Base-by-base conservation (phyloP, 2,888 invertebrate species). In the Aproaerema taeniolella region DNA sequence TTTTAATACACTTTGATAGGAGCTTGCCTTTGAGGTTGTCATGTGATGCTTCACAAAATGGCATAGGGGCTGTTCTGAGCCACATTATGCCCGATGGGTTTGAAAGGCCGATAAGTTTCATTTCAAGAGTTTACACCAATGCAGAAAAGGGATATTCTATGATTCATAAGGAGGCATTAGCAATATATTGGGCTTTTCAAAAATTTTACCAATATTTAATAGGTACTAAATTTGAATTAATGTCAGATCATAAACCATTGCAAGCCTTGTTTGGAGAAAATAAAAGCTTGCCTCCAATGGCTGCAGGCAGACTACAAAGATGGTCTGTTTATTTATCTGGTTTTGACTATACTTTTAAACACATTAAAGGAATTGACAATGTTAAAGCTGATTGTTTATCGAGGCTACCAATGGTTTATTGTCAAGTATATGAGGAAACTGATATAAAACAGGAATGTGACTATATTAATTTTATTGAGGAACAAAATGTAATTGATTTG, bases 161-260 rank as follows among this genome's bases (percentile, higher is more conserved):
- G 2, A 53, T 68, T 9, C 58, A 68, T 38, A 48, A 50, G 24
- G 67, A 69, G 45, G 61, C 61, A 0, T 47, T 68, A 30, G 59
- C 64, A 3, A 67, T 69, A 42, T 60, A 53, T 43, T 69, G 57
- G 55, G 59, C 53, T 1, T 50, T 62, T 3, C 52, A 49, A 17
- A 60, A 56, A 29, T 69, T 66, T 46, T 55, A 64, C 45, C 62
- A 68, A 39, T 72, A 67, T 57, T 48, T 71, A 35, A 41, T 51
- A 26, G 67, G 65, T 3, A 50, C 50, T 4, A 39, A 50, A 17
- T 70, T 70, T 50, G 50, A 43, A 2, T 37, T 68, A 2, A 36
- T 39, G 8, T 53, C 58, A 0, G 66, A 70, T 42, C 65, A 67
- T 39, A 65, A 64, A 38, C 65, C 62, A 3, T 42, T 65, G n/a